Evolutionary conservation across 1,140 invertebrate genomes (phyloP), one percentile per base, ranked within the genome.

Genomic region (Aphidius gifuensis): DNA sequence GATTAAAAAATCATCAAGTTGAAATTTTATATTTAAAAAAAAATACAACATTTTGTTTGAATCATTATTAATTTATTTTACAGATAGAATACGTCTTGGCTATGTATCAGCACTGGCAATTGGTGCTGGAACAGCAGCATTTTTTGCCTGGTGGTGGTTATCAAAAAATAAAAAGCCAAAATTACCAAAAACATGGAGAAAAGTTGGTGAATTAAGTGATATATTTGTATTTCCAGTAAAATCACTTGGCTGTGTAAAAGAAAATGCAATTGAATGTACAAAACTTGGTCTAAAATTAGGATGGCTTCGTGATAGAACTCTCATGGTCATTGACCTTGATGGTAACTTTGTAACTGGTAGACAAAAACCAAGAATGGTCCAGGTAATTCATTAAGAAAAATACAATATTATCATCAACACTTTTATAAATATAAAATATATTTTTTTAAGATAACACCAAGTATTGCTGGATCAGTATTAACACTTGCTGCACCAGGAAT

Each of bases 281-380:
- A 32, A 64, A 5, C 68, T 85, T 2, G 83, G 84, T 3, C 62
- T 84, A 0, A 78, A 76, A 49, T 74, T 74, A 5, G 79, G 77
- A 2, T 84, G 83, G 83, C 58, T 84, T 6, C 66, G 81, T 4
- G 84, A 85, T 68, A 76, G 83, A 4, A 78, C 74, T 3, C 66
- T 85, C 5, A 82, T 85, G 83, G 69, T 85, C 5, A 74, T 84
- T 11, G 80, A 83, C 62, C 67, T 79, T 2, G 69, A 81, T 7
- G 78, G 82, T 0, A 74, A 81, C 64, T 83, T 84, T 67, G 67
- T 85, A 6, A 85, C 84, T 2, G 83, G 72, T 0, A 74, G 84
- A 60, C 78, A 79, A 42, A 71, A 76, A 60, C 84, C 84, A 0
- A 79, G 75, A 58, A 83, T 85, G 83, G 71, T 84, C 5, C 72